Conservation (phyloP, 2,888 invertebrate genomes). For the Drosophila barbarae region DNA sequence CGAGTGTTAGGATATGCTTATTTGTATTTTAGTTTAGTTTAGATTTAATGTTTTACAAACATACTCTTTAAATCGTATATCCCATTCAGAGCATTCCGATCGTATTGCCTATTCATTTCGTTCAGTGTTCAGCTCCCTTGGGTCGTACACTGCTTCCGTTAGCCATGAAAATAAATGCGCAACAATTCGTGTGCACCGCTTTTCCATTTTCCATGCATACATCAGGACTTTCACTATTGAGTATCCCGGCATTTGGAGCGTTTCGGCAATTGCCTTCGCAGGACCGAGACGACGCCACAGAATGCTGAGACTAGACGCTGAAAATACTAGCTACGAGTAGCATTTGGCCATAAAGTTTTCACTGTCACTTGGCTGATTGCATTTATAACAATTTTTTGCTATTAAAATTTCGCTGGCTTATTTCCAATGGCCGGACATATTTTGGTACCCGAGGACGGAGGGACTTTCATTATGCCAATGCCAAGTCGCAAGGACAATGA, state of each 20-base stretch:
- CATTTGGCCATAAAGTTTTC: slow-evolving; percentile 51
- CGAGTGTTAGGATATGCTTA: too few species aligned
- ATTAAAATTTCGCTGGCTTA: slow-evolving; percentile 61
- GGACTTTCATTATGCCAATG: slow-evolving; percentile 58
- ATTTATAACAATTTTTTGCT: slow-evolving; percentile 46
- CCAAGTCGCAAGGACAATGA: slow-evolving; percentile 44
- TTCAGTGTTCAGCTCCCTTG: not conserved
- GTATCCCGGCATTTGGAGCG: slow-evolving; percentile 18
- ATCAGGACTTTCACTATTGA: slow-evolving; percentile 30
- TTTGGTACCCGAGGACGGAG: slow-evolving; percentile 6
- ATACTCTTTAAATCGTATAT: too few species aligned
- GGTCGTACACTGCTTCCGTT: slow-evolving; percentile 13
- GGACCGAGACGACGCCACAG: slow-evolving; percentile 15
- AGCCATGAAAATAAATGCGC: slow-evolving; percentile 27
- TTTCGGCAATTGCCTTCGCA: slow-evolving; percentile 36
- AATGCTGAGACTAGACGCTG: not conserved
- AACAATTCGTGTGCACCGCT: slow-evolving; percentile 26
- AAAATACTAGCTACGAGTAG: not conserved
- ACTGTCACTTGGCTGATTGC: slow-evolving; percentile 62
- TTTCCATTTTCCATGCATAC: slow-evolving; percentile 37
- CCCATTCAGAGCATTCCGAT: not conserved
- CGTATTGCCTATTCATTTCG: not conserved
- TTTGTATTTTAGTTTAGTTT: too few species aligned
- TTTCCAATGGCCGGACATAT: slow-evolving; percentile 52
- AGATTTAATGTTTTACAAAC: too few species aligned